Evolutionary conservation across 1,140 invertebrate species (phyloP), one percentile per base, ranked within the genome.

Genomic region (Dendroctonus ponderosae): DNA sequence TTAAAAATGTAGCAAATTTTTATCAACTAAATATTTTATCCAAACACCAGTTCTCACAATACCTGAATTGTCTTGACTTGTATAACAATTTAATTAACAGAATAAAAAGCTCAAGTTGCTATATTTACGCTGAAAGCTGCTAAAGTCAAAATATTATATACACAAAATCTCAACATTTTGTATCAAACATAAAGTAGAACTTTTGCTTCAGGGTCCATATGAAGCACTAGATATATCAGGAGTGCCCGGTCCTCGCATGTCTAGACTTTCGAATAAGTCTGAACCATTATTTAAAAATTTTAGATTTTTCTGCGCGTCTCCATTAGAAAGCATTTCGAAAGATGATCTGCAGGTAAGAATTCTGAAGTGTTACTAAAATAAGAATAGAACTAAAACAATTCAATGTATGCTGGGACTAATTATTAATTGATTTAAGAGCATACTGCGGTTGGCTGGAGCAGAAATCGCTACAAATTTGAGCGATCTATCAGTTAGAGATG

Each of bases 211-310:
- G 77, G 73, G 75, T 62, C 66, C 68, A 26, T 78, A 70, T 67
- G 77, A 78, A 72, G 76, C 71, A 6, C 62, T 75, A 41, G 76
- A 78, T 62, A 64, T 67, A 14, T 60, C 71, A 7, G 76, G 76
- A 50, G 37, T 57, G 7, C 65, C 72, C 26, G 76, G 77, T 42
- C 77, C 77, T 38, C 66, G 69, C 67, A 64, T 58, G 14, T 71
- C 77, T 9, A 60, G 77, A 37, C 52, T 78, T 7, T 69, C 56
- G 1, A 57, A 70, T 15, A 41, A 38, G 38, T 52, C 42, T 7
- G 69, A 70, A 7, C 76, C 75, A 0, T 62, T 78, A 8, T 73
- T 78, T 39, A 65, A 70, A 61, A 71, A 69, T n/a, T 78, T 69
- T 59, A 72, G 64, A 56, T 72, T 78, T 59, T 73, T 69, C 54